Base-by-base conservation (phyloP, 2,113 vertebrate genomes). In the Halcyon senegalensis region DNA sequence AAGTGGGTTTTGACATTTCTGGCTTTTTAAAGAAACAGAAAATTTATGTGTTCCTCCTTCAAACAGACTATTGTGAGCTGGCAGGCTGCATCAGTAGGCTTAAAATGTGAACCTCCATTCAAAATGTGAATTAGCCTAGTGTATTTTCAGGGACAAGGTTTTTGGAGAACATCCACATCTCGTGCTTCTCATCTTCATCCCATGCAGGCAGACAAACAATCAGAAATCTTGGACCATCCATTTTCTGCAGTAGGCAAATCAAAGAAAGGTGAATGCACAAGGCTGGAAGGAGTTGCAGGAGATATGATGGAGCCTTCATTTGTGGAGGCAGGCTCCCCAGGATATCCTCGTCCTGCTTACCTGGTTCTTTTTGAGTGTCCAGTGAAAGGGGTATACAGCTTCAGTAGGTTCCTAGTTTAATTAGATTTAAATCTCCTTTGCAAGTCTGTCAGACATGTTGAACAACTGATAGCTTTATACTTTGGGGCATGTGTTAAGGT, bases 401-500 rank as follows among this genome's bases (percentile, higher is more conserved):
- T 92, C 39, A 75, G 41, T 51, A 63, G 37, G 31, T 59, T 84
- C 48, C 69, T 91, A 70, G 92, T 95, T 90, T 74, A 89, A 68
- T 92, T 92, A 67, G 85, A 84, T 92, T 89, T 78, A 89, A 96
- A 89, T 94, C 43, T 60, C 73, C 62, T 94, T 94, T 87, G 73
- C 33, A 84, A 72, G 60, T 78, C 60, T 87, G 87, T 51, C 87
- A 89, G 95, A 68, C 84, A 44, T 59, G 73, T 51, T 82, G 80
- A 78, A 56, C 73, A 64, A 78, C 69, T 94, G 89, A 60, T 95
- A 4, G 69, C 53, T 82, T 94, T 92, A 35, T 78, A 27, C 84
- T 87, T 43, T 21, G 60, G 44, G 67, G 76, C 68, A 89, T 87
- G 41, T 53, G 20, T 50, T 68, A 31, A 68, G 73, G 80, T 81